phyloP scores from a whole-genome alignment of 2,888 invertebrate genomes.

The Synanthedon myopaeformis region DNA sequence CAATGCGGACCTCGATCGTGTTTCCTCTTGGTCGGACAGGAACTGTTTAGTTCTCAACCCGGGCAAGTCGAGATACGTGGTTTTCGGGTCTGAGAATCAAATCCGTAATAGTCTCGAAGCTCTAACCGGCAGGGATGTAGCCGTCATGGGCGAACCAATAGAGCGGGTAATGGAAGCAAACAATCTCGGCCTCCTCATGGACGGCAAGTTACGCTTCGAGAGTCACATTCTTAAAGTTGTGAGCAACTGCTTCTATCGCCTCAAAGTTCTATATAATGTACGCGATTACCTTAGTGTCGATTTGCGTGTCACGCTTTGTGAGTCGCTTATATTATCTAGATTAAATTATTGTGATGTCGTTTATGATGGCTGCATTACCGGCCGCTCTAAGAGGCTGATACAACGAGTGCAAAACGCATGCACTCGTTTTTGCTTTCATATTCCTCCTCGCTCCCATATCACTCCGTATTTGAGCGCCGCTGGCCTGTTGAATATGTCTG shows the following conservation, averaged over 20 bases:
- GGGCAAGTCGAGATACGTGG: conserved; percentile 7
- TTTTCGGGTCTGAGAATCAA: conserved; percentile 1
- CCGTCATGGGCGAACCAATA: not conserved
- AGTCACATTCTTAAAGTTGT: conserved; percentile 2
- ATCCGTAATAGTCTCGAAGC: not conserved
- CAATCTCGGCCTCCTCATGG: conserved; percentile 7
- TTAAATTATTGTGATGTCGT: conserved; percentile 1
- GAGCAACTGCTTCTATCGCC: conserved; percentile 4
- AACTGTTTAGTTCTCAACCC: conserved; percentile 5
- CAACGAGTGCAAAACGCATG: conserved; percentile 6
- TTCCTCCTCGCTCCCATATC: conserved; percentile 3
- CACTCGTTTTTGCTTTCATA: conserved; percentile 1
- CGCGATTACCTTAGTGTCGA: not conserved
- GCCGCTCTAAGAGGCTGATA: conserved; percentile 1
- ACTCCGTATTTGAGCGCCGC: not conserved
- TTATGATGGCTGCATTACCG: not conserved
- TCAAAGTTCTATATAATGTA: conserved; percentile 3
- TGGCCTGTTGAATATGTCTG: too few species aligned
- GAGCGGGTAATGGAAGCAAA: conserved; percentile 5
- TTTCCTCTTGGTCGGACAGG: conserved; percentile 2
- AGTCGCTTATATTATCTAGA: conserved; percentile 1
- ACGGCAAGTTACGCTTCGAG: conserved; percentile 7
- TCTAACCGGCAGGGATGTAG: not conserved
- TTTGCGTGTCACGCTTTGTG: conserved; percentile 1
- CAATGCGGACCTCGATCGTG: conserved; percentile 4